Conservation (phyloP, 2,113 vertebrate genomes). For the Gavia stellata region DNA sequence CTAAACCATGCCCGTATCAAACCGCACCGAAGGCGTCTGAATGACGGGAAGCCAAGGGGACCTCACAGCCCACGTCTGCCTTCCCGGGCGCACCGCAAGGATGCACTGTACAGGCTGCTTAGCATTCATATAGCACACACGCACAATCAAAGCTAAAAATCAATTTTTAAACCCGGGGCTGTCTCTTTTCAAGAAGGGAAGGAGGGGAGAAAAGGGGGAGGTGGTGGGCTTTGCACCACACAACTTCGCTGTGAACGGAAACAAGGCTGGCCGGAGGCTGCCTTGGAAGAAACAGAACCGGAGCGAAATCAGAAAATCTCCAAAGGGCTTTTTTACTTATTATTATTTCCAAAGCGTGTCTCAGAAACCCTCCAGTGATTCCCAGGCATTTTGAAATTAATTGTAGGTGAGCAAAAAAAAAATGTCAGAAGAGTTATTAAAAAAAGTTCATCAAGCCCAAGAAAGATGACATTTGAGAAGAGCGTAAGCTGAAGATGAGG, state of each 20-base stretch:
- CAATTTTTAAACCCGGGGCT: slow-evolving; percentile 73
- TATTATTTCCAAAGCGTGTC: slow-evolving; percentile 64
- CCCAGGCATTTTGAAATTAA: slow-evolving; percentile 76
- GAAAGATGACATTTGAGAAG: background rate
- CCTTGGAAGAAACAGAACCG: slow-evolving; percentile 74
- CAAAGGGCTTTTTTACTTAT: background rate
- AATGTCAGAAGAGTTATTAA: background rate
- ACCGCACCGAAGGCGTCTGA: background rate
- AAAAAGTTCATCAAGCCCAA: background rate
- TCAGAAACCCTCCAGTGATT: slow-evolving; percentile 79
- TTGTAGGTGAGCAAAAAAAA: slow-evolving; percentile 69
- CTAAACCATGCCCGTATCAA: background rate
- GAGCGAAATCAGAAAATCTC: slow-evolving; percentile 49
- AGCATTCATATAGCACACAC: slow-evolving; percentile 67
- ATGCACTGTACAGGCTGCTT: slow-evolving; percentile 61
- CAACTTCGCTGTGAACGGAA: slow-evolving; percentile 59
- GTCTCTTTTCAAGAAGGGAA: slow-evolving; percentile 69
- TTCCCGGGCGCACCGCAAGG: slow-evolving; percentile 41
- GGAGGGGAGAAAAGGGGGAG: slow-evolving; percentile 46
- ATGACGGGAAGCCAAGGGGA: background rate
- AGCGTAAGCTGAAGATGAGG: background rate
- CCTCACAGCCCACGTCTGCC: background rate
- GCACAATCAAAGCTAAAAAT: slow-evolving; percentile 69
- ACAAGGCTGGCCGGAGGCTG: slow-evolving; percentile 76
- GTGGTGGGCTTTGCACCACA: slow-evolving; percentile 51